phyloP scores from a whole-genome alignment of 2,113 vertebrate species.

The Pluvianellus socialis region DNA sequence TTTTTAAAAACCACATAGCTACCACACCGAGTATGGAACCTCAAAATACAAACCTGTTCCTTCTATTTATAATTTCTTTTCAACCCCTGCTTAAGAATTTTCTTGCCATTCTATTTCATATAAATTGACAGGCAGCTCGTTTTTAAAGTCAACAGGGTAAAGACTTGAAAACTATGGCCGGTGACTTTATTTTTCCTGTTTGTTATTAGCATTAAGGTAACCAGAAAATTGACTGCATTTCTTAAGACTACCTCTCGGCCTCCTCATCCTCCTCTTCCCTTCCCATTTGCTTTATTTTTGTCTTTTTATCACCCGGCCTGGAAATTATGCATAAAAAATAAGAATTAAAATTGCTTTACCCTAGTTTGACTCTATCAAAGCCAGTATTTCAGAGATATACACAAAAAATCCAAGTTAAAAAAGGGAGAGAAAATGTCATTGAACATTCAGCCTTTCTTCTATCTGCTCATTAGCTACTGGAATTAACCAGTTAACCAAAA shows the following conservation, averaged over 20 bases:
- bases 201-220: background rate
- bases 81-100: background rate
- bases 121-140: background rate
- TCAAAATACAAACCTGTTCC: background rate
- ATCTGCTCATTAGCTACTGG: background rate
- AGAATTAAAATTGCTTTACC: background rate
- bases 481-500: background rate
- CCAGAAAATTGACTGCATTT: background rate
- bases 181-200: background rate
- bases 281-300: background rate
- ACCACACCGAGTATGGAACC: background rate
- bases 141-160: background rate
- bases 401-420: background rate
- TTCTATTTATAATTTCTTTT: background rate
- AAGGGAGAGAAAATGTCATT: background rate
- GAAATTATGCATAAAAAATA: background rate
- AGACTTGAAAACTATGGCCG: background rate
- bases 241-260: background rate
- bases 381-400: background rate
- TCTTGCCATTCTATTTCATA: background rate
- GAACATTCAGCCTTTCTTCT: background rate
- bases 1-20: background rate
- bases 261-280: background rate
- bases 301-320: background rate
- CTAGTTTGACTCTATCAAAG: background rate